These are phyloP conservation scores for Mormyrus hasselquistii DNA, from an alignment of 2,797 vertebrate species.

Conservation along the genomic window DNA sequence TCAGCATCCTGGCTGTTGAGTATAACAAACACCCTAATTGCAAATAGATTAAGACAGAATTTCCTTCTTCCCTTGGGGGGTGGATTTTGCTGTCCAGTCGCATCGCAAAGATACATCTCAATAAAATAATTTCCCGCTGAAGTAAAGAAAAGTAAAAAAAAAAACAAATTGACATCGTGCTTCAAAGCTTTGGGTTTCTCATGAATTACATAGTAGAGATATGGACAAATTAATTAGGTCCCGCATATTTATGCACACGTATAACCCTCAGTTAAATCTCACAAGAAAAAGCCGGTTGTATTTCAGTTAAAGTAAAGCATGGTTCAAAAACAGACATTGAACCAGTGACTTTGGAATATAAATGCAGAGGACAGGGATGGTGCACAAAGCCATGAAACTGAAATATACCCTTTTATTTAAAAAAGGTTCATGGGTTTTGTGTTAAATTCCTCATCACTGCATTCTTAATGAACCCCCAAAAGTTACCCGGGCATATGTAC, in stretches of 20 bases:
- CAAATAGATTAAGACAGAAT: neutral
- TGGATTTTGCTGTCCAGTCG: neutral
- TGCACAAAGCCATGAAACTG: neutral
- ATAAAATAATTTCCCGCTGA: neutral
- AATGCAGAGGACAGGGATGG: neutral
- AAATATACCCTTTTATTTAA: neutral
- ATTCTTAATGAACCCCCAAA: neutral
- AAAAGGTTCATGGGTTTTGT: neutral
- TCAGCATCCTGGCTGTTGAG: neutral
- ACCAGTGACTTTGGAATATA: neutral
- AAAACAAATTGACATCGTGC: neutral
- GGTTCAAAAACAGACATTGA: neutral
- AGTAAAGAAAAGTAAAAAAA: neutral
- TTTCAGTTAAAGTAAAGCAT: neutral
- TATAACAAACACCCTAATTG: too few species aligned
- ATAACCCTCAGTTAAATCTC: neutral
- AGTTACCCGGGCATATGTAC: neutral
- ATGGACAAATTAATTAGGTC: neutral
- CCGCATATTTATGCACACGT: neutral
- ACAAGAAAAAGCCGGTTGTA: neutral
- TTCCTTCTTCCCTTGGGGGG: neutral
- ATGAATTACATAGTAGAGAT: neutral
- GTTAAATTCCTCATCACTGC: neutral
- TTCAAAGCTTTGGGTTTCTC: neutral
- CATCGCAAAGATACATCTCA: neutral